Conservation (phyloP, 2,888 invertebrate species). For the Dioctria rufipes region DNA sequence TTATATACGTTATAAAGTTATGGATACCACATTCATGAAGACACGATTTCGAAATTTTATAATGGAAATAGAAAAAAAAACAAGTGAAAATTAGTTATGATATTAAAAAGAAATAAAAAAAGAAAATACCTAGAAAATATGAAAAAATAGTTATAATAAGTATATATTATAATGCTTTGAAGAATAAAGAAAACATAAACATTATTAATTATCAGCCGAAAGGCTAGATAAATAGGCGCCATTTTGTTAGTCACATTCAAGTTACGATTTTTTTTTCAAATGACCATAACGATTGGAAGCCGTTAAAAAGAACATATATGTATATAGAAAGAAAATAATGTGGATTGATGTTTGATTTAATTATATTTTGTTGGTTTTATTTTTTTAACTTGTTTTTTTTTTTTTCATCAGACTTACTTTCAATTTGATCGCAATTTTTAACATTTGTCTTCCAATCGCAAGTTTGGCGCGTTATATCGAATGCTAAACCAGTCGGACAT, state of each 20-base stretch:
- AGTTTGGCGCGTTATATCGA: conserved; percentile 94
- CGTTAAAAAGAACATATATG: conserved; percentile 29
- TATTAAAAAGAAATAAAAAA: conserved; percentile 32
- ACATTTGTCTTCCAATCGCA: conserved; percentile 98
- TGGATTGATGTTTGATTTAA: conserved; percentile 57
- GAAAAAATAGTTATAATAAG: conserved; percentile 33
- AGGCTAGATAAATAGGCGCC: conserved; percentile 18
- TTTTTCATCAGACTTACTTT: conserved; percentile 83
- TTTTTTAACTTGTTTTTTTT: background rate
- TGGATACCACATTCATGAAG: conserved; percentile 47
- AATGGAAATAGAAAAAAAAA: conserved; percentile 50
- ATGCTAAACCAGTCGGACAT: conserved; percentile 92
- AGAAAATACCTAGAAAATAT: conserved; percentile 35
- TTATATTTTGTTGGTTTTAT: conserved; percentile 57
- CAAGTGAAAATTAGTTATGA: conserved; percentile 43
- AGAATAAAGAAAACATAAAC: conserved; percentile 16
- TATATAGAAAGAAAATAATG: conserved; percentile 15
- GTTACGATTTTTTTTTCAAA: conserved; percentile 8
- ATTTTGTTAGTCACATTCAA: conserved; percentile 47
- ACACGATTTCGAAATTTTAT: conserved; percentile 26
- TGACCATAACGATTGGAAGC: conserved; percentile 47
- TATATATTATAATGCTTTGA: background rate
- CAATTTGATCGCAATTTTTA: conserved; percentile 93
- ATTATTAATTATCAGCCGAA: conserved; percentile 10
- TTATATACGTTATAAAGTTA: conserved; percentile 22